Evolutionary conservation across 2,113 vertebrate species (phyloP), one percentile per base, ranked within the genome.

Genomic region (Pampusana beccarii): DNA sequence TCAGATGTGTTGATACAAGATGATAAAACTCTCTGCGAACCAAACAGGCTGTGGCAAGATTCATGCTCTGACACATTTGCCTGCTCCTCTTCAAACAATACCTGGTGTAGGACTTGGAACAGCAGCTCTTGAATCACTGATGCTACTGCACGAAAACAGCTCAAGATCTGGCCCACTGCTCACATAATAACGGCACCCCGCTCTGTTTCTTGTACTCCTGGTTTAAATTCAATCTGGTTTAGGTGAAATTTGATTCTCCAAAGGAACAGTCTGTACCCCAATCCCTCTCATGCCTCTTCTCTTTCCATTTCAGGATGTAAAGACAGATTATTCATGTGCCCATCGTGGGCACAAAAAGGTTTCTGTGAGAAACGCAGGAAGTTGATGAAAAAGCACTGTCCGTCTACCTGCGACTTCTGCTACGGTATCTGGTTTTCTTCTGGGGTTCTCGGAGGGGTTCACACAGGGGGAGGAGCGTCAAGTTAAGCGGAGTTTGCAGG

Each of bases 351-450:
- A 9, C 97, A 96, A 3, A 99, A 98, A 91, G 99, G 99, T 4
- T 99, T 99, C 92, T 99, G 99, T 6, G 98, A 98, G 61, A 98
- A 97, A 57, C 99, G 98, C 57, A 98, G 92, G 85, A 98, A 94
- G 92, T 90, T 99, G 88, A 99, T 99, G 99, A 98, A 99, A 97
- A 99, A 99, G 96, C 98, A 99, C 90, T 99, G 99, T 84, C 99
- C 99, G 0, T 98, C 98, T 88, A 99, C 98, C 98, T 99, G 99
- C 20, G 99, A 99, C 97, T 99, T 99, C 98, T 99, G 99, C 97
- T 98, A 99, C 1, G 99, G 99, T 99, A 98, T 86, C 16, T 2
- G 2, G 2, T 12, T 2, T 1, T 8, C 3, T 15, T 3, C 18
- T 44, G 80, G 34, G 24, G 0, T 17, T 17, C 31, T 3, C 14